Conservation (phyloP, 2,888 invertebrate genomes). For the Pristionchus maxplancki region DNA sequence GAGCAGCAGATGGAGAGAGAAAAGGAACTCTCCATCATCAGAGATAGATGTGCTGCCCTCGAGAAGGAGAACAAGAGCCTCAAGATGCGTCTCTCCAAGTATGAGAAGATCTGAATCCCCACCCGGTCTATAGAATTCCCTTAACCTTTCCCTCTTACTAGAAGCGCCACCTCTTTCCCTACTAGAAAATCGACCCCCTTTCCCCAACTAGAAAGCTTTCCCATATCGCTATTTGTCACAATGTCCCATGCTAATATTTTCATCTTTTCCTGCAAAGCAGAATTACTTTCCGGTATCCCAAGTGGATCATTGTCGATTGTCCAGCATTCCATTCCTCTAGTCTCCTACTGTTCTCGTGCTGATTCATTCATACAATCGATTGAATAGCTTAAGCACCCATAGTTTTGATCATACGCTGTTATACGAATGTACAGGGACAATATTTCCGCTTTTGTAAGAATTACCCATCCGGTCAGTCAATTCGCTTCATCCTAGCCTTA, state of each 20-base stretch:
- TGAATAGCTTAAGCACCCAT: not conserved
- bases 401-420: not conserved
- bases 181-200: not conserved
- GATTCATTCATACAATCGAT: not conserved
- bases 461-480: not conserved
- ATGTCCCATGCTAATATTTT: conserved; percentile 7
- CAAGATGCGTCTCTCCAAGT: conserved; percentile 8
- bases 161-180: not conserved
- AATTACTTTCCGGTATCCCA: conserved; percentile 33
- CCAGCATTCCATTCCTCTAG: conserved; percentile 1
- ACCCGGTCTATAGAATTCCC: too few relatives aligned
- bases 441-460: conserved; percentile 29
- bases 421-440: not conserved
- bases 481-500: conserved; percentile 8
- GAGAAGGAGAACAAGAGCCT: conserved; percentile 20
- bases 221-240: conserved; percentile 42
- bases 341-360: conserved; percentile 18
- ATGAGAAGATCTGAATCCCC: conserved; percentile 37
- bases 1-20: conserved; percentile 48
- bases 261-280: not conserved
- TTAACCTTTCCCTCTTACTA: not conserved
- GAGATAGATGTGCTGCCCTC: not conserved
- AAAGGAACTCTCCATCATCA: not conserved
- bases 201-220: not conserved
- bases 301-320: conserved; percentile 2